phyloP scores from a whole-genome alignment of 1,140 invertebrate genomes.

The Drosophila orosa region DNA sequence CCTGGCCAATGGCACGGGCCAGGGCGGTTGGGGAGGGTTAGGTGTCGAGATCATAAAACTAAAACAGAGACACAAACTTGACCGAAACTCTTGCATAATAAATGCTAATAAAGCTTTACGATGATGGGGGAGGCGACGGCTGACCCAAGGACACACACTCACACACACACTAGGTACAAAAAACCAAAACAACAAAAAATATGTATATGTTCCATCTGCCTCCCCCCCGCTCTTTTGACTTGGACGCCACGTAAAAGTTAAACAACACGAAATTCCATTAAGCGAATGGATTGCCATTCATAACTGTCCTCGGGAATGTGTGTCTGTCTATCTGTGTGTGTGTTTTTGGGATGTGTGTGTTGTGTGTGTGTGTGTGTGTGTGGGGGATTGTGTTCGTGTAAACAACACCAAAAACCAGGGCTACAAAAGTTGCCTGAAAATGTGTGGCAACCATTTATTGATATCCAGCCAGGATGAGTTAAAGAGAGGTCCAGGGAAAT shows the following conservation, averaged over 20 bases:
- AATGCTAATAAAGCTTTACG: slow-evolving; percentile 81
- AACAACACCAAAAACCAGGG: slow-evolving; percentile 32
- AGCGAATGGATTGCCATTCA: slow-evolving; percentile 81
- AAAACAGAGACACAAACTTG: slow-evolving; percentile 52
- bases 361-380: background rate
- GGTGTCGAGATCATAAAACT: slow-evolving; percentile 72
- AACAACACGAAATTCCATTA: slow-evolving; percentile 81
- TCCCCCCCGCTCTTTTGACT: background rate
- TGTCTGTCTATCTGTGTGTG: slow-evolving; percentile 11
- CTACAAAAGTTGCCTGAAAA: slow-evolving; percentile 37
- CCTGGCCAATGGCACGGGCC: slow-evolving; percentile 18
- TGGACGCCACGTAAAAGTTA: slow-evolving; percentile 62
- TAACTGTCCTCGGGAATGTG: slow-evolving; percentile 66
- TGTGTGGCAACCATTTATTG: slow-evolving; percentile 45
- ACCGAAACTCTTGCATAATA: slow-evolving; percentile 72
- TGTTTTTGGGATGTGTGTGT: background rate
- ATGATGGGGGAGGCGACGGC: slow-evolving; percentile 32
- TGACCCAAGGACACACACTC: slow-evolving; percentile 36
- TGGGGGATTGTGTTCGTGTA: slow-evolving; percentile 7
- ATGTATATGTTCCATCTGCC: slow-evolving; percentile 7
- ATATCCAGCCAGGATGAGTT: slow-evolving; percentile 8
- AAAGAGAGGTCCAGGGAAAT: background rate
- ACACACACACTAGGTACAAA: slow-evolving; percentile 1
- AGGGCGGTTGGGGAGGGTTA: background rate
- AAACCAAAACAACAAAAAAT: background rate